Percentiles rank a stretch among this genome's conserved stretches.
These are phyloP conservation scores for Spermophilus dauricus DNA, from an alignment of 2,113 vertebrate species.

Conservation along the genomic window DNA sequence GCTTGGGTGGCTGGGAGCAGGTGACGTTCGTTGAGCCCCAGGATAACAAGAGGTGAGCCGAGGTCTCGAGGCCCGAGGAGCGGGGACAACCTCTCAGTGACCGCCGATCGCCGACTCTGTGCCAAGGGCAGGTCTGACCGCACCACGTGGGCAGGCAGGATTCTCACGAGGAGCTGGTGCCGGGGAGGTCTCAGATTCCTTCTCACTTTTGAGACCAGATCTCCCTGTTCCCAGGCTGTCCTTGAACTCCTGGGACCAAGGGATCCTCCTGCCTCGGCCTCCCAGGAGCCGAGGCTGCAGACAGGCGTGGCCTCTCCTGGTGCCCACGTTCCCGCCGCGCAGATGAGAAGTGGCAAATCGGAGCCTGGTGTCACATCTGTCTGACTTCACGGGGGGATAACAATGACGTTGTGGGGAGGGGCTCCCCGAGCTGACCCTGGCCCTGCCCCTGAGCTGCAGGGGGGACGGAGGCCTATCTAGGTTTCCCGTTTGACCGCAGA, in stretches of 20 bases:
- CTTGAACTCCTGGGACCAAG: background rate
- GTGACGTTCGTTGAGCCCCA: background rate
- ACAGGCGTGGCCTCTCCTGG: background rate
- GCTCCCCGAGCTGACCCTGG: background rate
- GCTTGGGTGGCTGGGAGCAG: background rate
- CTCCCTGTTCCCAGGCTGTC: background rate
- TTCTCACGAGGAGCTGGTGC: rapidly evolving
- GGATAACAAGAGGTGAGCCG: background rate
- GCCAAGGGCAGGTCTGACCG: rapidly evolving
- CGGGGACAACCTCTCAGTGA: background rate
- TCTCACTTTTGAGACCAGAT: background rate
- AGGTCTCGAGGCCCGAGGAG: rapidly evolving
- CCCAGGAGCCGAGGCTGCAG: background rate
- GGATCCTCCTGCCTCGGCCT: background rate
- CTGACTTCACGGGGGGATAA: background rate
- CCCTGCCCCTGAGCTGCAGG: background rate
- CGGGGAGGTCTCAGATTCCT: background rate
- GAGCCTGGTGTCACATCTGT: rapidly evolving
- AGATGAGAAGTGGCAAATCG: background rate
- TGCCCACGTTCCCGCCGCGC: background rate
- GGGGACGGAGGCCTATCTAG: background rate
- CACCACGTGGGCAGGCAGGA: rapidly evolving
- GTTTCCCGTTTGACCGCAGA: background rate
- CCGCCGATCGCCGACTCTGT: background rate
- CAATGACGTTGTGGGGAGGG: rapidly evolving